These are phyloP conservation scores for Lota lota DNA, from an alignment of 2,113 vertebrate genomes.

Conservation along the genomic window DNA sequence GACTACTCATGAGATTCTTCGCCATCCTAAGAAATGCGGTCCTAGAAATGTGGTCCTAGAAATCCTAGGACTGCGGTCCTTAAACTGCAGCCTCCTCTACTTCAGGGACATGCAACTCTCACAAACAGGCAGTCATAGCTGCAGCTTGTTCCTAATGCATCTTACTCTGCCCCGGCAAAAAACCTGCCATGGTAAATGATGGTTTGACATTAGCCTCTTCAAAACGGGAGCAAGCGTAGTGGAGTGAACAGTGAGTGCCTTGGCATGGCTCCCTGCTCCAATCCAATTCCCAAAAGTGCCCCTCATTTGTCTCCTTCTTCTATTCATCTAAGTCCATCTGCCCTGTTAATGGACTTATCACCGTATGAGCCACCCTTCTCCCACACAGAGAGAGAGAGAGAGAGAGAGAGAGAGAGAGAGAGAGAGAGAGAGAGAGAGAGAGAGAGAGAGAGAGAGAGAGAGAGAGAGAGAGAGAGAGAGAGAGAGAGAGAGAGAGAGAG, in stretches of 20 bases:
- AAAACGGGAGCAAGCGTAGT: slow-evolving; percentile 10
- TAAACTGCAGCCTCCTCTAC: not conserved
- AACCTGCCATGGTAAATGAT: slow-evolving; percentile 16
- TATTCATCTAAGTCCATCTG: slow-evolving; percentile 16
- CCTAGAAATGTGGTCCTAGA: too few species aligned
- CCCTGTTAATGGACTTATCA: slow-evolving; percentile 16
- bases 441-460: too few species aligned
- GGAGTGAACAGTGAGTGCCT: slow-evolving; percentile 27
- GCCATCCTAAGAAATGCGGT: too few species aligned
- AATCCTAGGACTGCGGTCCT: not conserved
- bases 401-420: too few species aligned
- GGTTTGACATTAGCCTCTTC: slow-evolving; percentile 43
- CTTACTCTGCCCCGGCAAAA: slow-evolving; percentile 36
- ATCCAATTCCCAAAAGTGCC: slow-evolving; percentile 36
- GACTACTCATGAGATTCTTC: too few species aligned
- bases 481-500: too few species aligned
- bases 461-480: too few species aligned
- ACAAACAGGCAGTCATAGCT: not conserved
- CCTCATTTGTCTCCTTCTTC: slow-evolving; percentile 42
- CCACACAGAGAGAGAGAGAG: too few species aligned
- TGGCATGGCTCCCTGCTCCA: slow-evolving; percentile 30
- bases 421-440: too few species aligned
- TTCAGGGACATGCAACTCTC: too few species aligned
- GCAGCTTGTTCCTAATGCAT: slow-evolving; percentile 52
- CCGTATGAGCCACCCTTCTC: too few species aligned